These are phyloP conservation scores for Callopanchax toddi DNA, from an alignment of 2,113 vertebrate species.

Conservation along the genomic window DNA sequence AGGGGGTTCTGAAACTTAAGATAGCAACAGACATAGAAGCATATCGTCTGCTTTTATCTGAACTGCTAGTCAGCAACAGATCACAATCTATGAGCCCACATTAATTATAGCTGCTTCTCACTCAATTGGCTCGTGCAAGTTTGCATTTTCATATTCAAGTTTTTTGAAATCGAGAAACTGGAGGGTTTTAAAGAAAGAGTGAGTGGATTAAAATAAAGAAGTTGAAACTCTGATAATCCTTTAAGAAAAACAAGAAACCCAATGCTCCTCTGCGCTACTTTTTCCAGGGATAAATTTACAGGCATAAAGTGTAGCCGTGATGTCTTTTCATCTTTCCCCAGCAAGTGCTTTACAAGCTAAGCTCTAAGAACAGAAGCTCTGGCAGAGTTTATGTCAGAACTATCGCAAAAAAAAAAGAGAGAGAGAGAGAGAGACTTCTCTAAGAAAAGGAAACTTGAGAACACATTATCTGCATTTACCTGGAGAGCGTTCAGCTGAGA, in stretches of 20 bases:
- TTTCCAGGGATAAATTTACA: conserved; percentile 58
- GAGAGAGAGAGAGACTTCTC: conserved; percentile 38
- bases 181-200: conserved; percentile 13
- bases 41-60: conserved; percentile 36
- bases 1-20: conserved; percentile 56
- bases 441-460: conserved; percentile 59
- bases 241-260: conserved; percentile 37
- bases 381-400: conserved; percentile 49
- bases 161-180: conserved; percentile 12
- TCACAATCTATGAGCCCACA: conserved; percentile 24
- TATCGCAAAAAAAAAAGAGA: conserved; percentile 54
- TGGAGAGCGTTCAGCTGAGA: conserved; percentile 65
- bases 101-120: conserved; percentile 17
- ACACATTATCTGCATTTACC: conserved; percentile 70
- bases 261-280: conserved; percentile 17
- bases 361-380: conserved; percentile 55
- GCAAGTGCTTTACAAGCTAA: conserved; percentile 62
- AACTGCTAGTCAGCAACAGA: conserved; percentile 33
- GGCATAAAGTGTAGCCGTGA: conserved; percentile 40
- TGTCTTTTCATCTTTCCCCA: conserved; percentile 63
- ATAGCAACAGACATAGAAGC: conserved; percentile 40
- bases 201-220: neutral
- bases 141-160: conserved; percentile 5
- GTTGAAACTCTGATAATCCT: conserved; percentile 15
- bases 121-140: conserved; percentile 44